Evolutionary conservation across 1,140 invertebrate species (phyloP).

Genomic region (Tyrophagus putrescentiae): DNA sequence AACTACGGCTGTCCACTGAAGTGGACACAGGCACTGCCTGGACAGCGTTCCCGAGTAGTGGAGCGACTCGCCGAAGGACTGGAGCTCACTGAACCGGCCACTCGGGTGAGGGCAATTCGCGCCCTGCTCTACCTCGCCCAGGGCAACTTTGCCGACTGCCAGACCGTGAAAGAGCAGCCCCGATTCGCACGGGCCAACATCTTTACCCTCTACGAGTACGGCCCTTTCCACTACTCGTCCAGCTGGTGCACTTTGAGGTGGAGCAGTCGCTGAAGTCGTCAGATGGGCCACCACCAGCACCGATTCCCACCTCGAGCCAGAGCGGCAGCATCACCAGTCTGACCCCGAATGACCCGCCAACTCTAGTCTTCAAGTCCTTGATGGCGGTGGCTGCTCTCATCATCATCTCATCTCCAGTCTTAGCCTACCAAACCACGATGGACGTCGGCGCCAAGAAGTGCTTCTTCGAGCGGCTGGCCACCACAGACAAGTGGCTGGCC

Average conservation of each 20-base stretch:
- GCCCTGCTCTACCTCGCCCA: slow-evolving; percentile 82
- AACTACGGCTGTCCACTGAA: slow-evolving; percentile 50
- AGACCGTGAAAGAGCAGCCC: slow-evolving; percentile 24
- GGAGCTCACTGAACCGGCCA: slow-evolving; percentile 61
- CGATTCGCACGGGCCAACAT: slow-evolving; percentile 47
- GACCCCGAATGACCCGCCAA: too few species aligned
- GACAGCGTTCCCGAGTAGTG: slow-evolving; percentile 53
- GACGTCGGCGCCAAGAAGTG: too few species aligned
- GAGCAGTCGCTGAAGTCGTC: slow-evolving; percentile 48
- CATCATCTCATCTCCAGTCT: too few species aligned
- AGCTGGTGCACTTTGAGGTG: slow-evolving; percentile 84
- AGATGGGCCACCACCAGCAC: too few species aligned
- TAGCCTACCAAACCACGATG: too few species aligned
- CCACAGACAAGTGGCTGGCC: too few species aligned
- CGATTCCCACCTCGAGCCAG: too few species aligned
- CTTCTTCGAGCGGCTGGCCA: too few species aligned
- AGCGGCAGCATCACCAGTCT: too few species aligned
- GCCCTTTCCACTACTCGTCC: slow-evolving; percentile 69
- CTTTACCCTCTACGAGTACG: slow-evolving; percentile 69
- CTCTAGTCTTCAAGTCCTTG: too few species aligned
- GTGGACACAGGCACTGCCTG: slow-evolving; percentile 57
- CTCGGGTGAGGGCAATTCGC: slow-evolving; percentile 66
- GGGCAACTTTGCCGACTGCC: slow-evolving; percentile 30
- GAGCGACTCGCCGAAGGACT: slow-evolving; percentile 73
- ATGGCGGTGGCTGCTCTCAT: too few species aligned